Evolutionary conservation across 2,888 invertebrate genomes (phyloP), one percentile per base, ranked within the genome.

Genomic region (Agrilus cyanescens): DNA sequence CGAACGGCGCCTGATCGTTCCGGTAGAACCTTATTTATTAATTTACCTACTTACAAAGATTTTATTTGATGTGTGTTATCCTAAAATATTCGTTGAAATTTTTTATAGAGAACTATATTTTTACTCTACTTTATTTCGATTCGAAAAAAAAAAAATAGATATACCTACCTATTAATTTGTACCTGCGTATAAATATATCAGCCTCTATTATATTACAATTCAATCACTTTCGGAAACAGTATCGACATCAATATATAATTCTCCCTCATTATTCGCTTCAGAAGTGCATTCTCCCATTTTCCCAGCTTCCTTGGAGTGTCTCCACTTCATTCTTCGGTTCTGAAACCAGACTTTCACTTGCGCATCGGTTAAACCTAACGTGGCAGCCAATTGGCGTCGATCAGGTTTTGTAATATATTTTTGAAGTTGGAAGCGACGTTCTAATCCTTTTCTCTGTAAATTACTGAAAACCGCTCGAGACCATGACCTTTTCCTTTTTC

Each of bases 351-450:
- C 90, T 68, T 90, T 90, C 2, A 90, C 89, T 78, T 93, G 93
- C 4, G 93, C 93, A 69, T 94, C 94, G 0, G 93, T 93, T 7
- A 94, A 77, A 41, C 93, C 93, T 25, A 95, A 68, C 10, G 90
- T 86, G 4, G 90, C 90, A 0, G 94, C 94, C 46, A 95, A 67
- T 64, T 93, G 91, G 53, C 93, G 71, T 60, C 94, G 72, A 59
- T 95, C 94, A 0, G 93, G 94, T 63, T 94, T 95, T 1, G 93
- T 94, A 48, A 95, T 94, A 61, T 95, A 95, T 63, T 94, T 94
- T 65, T 94, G 94, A 51, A 93, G 78, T 59, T 90, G 87, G 63
- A 95, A 95, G 54, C 93, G 71, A 52, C 89, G 77, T 68, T 95
- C 94, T 42, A 95, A 69, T 0, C 94, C 94, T 62, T 94, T 94